phyloP scores from a whole-genome alignment of 2,113 vertebrate genomes.

The Elanoides forficatus region DNA sequence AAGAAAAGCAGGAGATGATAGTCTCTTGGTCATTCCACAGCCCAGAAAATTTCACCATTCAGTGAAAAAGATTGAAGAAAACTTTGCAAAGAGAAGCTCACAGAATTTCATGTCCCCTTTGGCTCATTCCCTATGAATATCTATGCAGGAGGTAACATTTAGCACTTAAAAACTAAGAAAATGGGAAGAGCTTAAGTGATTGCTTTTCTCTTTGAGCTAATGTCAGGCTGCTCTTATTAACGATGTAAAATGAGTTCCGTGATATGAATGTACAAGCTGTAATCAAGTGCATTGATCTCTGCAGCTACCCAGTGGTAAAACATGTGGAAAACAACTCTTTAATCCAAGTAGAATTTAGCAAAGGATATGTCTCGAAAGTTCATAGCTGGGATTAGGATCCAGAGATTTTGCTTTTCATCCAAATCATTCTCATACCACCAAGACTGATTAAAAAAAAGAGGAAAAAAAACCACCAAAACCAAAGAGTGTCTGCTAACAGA shows the following conservation, averaged over 20 bases:
- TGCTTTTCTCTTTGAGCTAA: constrained; percentile 58
- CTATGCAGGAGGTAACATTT: constrained; percentile 38
- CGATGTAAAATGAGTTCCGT: constrained; percentile 20
- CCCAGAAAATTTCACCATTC: background rate
- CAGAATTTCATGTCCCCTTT: background rate
- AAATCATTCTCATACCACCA: background rate
- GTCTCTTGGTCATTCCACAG: background rate
- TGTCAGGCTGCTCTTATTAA: constrained; percentile 51
- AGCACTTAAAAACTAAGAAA: constrained; percentile 53
- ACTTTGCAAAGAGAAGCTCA: background rate
- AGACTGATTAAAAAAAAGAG: background rate
- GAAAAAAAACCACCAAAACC: background rate
- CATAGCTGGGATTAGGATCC: background rate
- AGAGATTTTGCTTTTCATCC: background rate
- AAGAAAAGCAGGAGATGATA: background rate
- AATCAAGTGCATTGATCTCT: constrained; percentile 40
- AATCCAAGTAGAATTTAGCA: background rate
- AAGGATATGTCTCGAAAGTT: background rate
- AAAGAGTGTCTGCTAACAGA: background rate
- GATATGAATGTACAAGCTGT: constrained; percentile 26
- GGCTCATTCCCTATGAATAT: constrained; percentile 22
- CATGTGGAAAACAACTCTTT: background rate
- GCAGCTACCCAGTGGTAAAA: constrained; percentile 4
- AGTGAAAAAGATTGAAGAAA: background rate
- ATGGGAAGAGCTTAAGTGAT: constrained; percentile 50